Evolutionary conservation across 2,113 vertebrate genomes (phyloP).

Genomic region (Ictidomys tridecemlineatus): DNA sequence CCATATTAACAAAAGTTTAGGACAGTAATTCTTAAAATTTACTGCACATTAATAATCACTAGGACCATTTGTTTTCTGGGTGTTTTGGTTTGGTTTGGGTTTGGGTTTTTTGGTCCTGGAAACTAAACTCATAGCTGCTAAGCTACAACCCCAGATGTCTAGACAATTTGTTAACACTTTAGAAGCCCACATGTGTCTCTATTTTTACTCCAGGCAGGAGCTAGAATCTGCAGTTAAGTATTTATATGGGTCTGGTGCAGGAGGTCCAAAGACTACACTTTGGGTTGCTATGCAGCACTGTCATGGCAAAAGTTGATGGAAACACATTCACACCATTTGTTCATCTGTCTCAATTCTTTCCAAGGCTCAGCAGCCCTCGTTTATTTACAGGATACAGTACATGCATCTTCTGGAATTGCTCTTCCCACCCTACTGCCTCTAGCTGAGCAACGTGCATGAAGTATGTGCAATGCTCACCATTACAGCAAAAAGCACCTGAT

Average conservation of each 20-base stretch:
- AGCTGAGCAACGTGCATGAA: not conserved
- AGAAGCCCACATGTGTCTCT: not conserved
- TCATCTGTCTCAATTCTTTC: not conserved
- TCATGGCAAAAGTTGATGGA: not conserved
- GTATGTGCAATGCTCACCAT: not conserved
- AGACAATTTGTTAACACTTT: not conserved
- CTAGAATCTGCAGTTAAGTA: not conserved
- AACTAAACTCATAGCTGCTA: too few relatives aligned
- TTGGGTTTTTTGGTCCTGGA: too few relatives aligned
- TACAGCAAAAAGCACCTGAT: not conserved
- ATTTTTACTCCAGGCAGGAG: not conserved
- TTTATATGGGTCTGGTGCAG: not conserved
- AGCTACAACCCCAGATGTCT: not conserved
- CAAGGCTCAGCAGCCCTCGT: not conserved
- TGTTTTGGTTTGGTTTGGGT: not conserved
- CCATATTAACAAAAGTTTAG: not conserved
- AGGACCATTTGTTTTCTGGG: not conserved
- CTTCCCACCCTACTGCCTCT: not conserved
- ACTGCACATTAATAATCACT: not conserved
- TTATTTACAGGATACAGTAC: not conserved
- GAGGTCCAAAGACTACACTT: not conserved
- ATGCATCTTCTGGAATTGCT: not conserved
- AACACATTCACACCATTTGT: not conserved
- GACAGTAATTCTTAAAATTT: not conserved
- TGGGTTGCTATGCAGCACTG: not conserved